phyloP scores from a whole-genome alignment of 2,888 invertebrate species.

The Cantharis rustica region DNA sequence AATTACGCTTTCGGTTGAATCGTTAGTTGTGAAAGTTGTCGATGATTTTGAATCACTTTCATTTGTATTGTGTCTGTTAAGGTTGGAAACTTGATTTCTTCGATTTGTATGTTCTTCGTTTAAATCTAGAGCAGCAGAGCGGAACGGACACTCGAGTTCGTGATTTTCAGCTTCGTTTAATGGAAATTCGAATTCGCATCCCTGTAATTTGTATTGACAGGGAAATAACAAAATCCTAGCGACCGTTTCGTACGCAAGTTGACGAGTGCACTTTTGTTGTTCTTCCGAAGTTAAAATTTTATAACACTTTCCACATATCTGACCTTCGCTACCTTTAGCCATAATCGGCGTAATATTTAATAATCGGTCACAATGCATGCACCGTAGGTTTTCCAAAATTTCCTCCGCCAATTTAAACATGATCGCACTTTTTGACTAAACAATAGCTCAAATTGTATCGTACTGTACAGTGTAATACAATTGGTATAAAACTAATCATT shows the following conservation, averaged over 20 bases:
- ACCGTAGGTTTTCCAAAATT: conserved; percentile 15
- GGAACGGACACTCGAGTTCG: conserved; percentile 40
- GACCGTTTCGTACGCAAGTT: conserved; percentile 42
- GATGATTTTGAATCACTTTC: conserved; percentile 4
- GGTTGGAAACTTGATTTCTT: conserved; percentile 2
- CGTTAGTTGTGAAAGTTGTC: not conserved
- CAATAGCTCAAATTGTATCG: not conserved
- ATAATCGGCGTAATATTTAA: conserved; percentile 40
- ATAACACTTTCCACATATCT: conserved; percentile 47
- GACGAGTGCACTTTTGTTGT: conserved; percentile 38
- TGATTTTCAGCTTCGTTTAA: conserved; percentile 41
- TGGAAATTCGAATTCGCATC: conserved; percentile 38
- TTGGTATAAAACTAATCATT: not conserved
- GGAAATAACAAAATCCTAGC: conserved; percentile 43
- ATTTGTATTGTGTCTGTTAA: conserved; percentile 5
- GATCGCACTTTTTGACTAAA: not conserved
- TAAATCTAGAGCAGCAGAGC: conserved; percentile 31
- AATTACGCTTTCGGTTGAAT: not conserved
- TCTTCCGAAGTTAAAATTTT: conserved; percentile 41
- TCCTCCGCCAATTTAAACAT: conserved; percentile 14
- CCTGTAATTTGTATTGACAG: conserved; percentile 41
- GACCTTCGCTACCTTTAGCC: conserved; percentile 34
- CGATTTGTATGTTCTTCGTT: conserved; percentile 15
- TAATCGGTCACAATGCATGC: conserved; percentile 39
- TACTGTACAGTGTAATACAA: not conserved